These are phyloP conservation scores for Cerceris ruficornis DNA, from an alignment of 2,888 invertebrate genomes.

Conservation along the genomic window DNA sequence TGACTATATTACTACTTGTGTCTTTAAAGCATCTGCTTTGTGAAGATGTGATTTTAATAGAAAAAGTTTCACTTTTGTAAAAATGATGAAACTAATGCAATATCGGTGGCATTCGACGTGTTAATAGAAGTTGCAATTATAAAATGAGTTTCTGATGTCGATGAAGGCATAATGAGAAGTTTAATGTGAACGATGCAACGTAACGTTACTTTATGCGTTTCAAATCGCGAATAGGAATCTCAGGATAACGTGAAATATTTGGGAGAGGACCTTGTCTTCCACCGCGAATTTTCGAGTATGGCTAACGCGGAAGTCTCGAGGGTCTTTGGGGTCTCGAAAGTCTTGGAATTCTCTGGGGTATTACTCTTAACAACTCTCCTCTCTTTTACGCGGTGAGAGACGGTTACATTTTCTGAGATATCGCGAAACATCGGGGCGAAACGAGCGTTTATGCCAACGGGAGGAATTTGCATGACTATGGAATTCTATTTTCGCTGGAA, in stretches of 20 bases:
- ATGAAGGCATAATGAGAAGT: background rate
- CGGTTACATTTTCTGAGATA: background rate
- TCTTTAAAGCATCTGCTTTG: no score
- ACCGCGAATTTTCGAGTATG: background rate
- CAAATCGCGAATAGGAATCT: background rate
- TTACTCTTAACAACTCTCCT: slow-evolving; percentile 11
- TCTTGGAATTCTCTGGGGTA: slow-evolving; percentile 19
- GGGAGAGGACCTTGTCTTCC: background rate
- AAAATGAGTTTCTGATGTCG: background rate
- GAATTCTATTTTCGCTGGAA: background rate
- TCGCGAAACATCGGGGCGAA: slow-evolving; percentile 6
- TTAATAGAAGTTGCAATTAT: no score
- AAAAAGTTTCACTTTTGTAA: no score
- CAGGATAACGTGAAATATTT: slow-evolving; percentile 2
- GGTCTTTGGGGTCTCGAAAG: slow-evolving; percentile 3
- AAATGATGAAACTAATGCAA: no score
- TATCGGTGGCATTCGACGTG: no score
- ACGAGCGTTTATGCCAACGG: background rate
- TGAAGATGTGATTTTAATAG: no score
- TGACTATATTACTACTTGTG: no score
- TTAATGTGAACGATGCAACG: background rate
- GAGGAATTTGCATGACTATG: background rate
- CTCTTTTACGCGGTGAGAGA: slow-evolving; percentile 5
- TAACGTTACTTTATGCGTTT: background rate
- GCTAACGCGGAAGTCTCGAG: background rate